phyloP scores from a whole-genome alignment of 2,888 invertebrate species.

The Scaptomyza caliginosa region DNA sequence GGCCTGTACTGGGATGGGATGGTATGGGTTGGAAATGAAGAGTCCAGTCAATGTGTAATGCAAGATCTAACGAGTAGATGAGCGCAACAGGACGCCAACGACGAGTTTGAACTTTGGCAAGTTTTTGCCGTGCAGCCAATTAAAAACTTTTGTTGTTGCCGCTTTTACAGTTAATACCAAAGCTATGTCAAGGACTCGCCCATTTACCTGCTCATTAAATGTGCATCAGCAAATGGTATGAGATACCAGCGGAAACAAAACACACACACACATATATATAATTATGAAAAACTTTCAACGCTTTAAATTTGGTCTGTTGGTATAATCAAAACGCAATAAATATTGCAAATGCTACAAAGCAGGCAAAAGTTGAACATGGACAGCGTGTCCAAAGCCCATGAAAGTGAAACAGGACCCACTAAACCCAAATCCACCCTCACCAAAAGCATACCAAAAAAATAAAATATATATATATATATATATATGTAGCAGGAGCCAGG shows the following conservation, averaged over 20 bases:
- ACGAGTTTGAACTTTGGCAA: slow-evolving; percentile 44
- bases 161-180: background rate
- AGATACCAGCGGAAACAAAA: background rate
- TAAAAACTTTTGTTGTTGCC: slow-evolving; percentile 40
- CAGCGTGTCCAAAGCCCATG: slow-evolving; percentile 39
- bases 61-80: slow-evolving; percentile 15
- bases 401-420: slow-evolving; percentile 43
- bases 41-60: slow-evolving; percentile 8
- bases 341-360: slow-evolving; percentile 73
- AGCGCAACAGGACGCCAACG: slow-evolving; percentile 12
- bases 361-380: slow-evolving; percentile 65
- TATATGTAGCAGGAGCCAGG: slow-evolving; percentile 28
- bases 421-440: slow-evolving; percentile 7
- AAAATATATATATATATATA: too few species aligned
- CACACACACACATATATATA: background rate
- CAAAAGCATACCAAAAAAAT: background rate
- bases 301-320: slow-evolving; percentile 9
- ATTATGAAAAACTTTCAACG: background rate
- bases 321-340: slow-evolving; percentile 75
- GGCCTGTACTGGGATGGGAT: background rate
- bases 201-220: slow-evolving; percentile 42
- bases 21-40: background rate
- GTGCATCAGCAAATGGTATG: slow-evolving; percentile 31
- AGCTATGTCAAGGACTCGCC: slow-evolving; percentile 39
- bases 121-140: slow-evolving; percentile 42